Evolutionary conservation across 2,113 vertebrate species (phyloP).

Genomic region (Dromiciops gliroides): DNA sequence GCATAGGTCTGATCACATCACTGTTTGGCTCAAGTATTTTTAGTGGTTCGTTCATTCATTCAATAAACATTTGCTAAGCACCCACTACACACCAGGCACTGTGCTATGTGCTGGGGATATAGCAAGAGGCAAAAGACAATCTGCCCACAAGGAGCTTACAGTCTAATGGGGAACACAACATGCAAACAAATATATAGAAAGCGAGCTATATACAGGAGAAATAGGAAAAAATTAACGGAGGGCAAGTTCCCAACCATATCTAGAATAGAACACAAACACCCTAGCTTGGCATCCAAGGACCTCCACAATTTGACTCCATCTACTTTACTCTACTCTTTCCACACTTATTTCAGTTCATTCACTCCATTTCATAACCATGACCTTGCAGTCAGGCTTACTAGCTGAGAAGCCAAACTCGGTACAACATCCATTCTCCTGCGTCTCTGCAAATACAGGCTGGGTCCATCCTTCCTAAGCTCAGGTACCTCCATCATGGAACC

Average conservation of each 20-base stretch:
- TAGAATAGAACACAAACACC: not conserved
- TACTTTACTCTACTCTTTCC: not conserved
- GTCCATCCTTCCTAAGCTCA: not conserved
- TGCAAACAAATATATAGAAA: not conserved
- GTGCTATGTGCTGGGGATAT: not conserved
- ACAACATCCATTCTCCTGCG: not conserved
- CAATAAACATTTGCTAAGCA: not conserved
- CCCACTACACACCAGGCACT: not conserved
- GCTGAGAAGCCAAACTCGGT: not conserved
- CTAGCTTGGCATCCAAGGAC: not conserved
- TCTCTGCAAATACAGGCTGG: not conserved
- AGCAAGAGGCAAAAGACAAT: not conserved
- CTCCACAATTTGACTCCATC: not conserved
- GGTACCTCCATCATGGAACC: not conserved
- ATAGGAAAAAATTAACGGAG: not conserved
- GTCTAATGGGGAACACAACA: not conserved
- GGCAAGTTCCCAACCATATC: not conserved
- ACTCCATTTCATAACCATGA: not conserved
- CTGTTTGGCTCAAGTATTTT: not conserved
- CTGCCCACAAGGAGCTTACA: not conserved
- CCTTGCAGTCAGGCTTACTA: not conserved
- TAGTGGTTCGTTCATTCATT: not conserved
- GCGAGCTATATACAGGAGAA: not conserved
- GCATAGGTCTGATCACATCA: not conserved
- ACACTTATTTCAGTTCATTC: not conserved